phyloP scores from a whole-genome alignment of 2,888 invertebrate species.

The Chymomyza caudatula region DNA sequence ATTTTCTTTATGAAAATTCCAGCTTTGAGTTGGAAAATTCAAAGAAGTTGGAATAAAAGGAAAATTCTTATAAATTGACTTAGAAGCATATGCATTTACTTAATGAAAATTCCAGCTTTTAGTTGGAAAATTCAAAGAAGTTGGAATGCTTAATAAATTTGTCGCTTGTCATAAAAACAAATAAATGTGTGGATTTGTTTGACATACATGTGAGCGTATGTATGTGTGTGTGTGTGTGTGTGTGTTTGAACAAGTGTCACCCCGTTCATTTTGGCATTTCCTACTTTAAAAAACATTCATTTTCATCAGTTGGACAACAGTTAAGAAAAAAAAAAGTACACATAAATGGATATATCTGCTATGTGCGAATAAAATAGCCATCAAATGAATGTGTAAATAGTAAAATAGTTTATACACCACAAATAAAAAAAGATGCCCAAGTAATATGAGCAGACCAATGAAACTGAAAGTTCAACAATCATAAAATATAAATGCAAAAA shows the following conservation, averaged over 20 bases:
- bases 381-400: constrained; percentile 28
- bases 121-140: neutral
- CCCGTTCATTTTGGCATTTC: constrained; percentile 61
- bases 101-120: neutral
- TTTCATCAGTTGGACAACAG: constrained; percentile 63
- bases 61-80: too few relatives aligned
- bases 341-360: neutral
- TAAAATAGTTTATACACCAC: constrained; percentile 23
- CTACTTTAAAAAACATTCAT: constrained; percentile 76
- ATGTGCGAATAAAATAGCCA: constrained; percentile 22
- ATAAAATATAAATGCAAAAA: neutral
- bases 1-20: neutral
- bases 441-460: constrained; percentile 29
- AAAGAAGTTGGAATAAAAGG: neutral
- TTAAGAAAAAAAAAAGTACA: constrained; percentile 3
- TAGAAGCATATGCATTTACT: neutral
- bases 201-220: neutral
- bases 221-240: neutral
- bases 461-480: constrained; percentile 69
- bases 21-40: neutral
- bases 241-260: neutral
- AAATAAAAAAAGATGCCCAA: neutral
- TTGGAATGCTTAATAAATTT: neutral
- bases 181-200: neutral
- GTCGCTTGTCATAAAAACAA: neutral